Evolutionary conservation across 2,888 invertebrate genomes (phyloP), one percentile per base, ranked within the genome.

Genomic region (Ashinkailepas kermadecensis): DNA sequence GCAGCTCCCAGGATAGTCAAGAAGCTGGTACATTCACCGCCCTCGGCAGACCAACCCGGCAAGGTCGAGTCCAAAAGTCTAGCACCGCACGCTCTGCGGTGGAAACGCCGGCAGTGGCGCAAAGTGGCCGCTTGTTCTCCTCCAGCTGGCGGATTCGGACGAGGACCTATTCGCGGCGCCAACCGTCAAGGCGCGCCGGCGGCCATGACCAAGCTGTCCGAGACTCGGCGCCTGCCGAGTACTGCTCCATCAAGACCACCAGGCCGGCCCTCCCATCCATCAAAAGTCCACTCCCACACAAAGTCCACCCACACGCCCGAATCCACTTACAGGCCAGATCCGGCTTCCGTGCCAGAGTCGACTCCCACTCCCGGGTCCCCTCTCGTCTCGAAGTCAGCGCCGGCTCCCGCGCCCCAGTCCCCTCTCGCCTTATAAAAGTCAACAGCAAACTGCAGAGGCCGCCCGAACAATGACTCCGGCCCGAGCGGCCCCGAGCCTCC

Each of bases 401-500:
- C 70, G 4, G 70, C 70, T 70, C 23, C 65, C 23, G 9, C 39
- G 39, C 2, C 39, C 39, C 39, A 4, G 39, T 39, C 39, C 2
- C 4, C 39, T 4, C 2, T 39, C 39, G 39, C 39, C 39, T 39
- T 4, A n/a, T n/a, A n/a, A 4, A 39, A 39, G 39, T 39, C 70
- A 39, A 15, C 25, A n/a, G 39, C 15, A 39, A 15, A 23, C 67
- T 25, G 23, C 58, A 58, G 58, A 58, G 58, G n/a, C n/a, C n/a
- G n/a, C n/a, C n/a, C n/a, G n/a, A n/a, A n/a, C n/a, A n/a, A n/a
- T n/a, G n/a, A n/a, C n/a, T n/a, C 58, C 58, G 11, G 58, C 58
- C 39, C 25, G 15, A 88, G 87, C 84, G 87, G 88, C 81, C 88
- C 88, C 85, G 89, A 90, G 85, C 89, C 90, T 84, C 54, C 56